Conservation (phyloP, 2,113 vertebrate species). For the Scartelaos histophorus region DNA sequence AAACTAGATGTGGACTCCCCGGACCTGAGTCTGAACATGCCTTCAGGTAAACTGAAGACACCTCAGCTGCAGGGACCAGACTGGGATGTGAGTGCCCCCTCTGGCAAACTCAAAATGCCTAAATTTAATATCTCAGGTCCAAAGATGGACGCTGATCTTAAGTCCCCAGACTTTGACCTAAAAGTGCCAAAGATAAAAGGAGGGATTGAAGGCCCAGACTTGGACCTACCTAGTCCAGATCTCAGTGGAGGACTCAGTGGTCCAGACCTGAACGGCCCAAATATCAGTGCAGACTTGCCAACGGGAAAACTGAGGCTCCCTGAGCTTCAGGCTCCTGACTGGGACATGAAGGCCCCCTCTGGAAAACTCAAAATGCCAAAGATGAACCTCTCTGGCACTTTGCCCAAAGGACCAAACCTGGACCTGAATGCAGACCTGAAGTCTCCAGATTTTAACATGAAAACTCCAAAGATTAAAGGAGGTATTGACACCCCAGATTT, state of each 20-base stretch:
- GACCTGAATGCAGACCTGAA: slow-evolving; percentile 34
- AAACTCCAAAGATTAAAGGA: slow-evolving; percentile 52
- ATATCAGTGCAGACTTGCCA: slow-evolving; percentile 29
- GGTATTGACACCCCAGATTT: neutral
- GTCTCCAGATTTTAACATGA: slow-evolving; percentile 50
- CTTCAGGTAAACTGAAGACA: slow-evolving; percentile 48
- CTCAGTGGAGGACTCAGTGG: slow-evolving; percentile 39
- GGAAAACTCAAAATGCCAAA: slow-evolving; percentile 43
- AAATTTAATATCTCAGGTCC: slow-evolving; percentile 29
- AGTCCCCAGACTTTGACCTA: slow-evolving; percentile 27
- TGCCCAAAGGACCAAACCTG: slow-evolving; percentile 56
- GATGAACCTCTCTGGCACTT: slow-evolving; percentile 41
- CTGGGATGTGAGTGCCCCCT: slow-evolving; percentile 42
- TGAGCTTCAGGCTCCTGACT: slow-evolving; percentile 21
- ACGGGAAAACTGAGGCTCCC: slow-evolving; percentile 40
- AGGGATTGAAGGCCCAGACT: slow-evolving; percentile 41
- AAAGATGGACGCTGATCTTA: slow-evolving; percentile 21
- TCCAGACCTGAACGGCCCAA: slow-evolving; percentile 40
- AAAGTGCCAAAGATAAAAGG: slow-evolving; percentile 59
- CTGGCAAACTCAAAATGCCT: slow-evolving; percentile 37
- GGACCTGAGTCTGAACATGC: slow-evolving; percentile 31
- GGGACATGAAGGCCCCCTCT: slow-evolving; percentile 23
- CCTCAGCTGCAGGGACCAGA: slow-evolving; percentile 43
- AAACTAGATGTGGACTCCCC: slow-evolving; percentile 43
- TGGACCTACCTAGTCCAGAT: slow-evolving; percentile 41